Evolutionary conservation across 1,140 invertebrate genomes (phyloP), one percentile per base, ranked within the genome.

Genomic region (Drosophila setifemur): DNA sequence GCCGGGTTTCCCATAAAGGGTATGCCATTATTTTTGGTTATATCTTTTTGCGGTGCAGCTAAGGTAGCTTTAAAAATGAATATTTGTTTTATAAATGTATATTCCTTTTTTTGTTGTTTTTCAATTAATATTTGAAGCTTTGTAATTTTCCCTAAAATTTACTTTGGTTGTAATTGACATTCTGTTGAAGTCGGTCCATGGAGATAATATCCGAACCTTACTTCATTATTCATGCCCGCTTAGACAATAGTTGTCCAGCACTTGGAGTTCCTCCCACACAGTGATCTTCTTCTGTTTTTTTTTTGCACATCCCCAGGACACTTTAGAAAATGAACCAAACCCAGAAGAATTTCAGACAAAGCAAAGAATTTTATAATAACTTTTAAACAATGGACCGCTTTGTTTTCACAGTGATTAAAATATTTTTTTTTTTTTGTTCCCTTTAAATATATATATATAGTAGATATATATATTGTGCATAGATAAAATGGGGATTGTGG

Each of bases 321-420:
- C 58, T 85, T 85, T 75, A 79, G 58, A 79, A 85, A 85, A 85
- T 74, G 55, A 74, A 66, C 29, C 40, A 33, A 50, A 37, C 35
- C 48, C 26, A 12, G 28, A 43, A 73, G 43, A 64, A 53, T 29
- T 1, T 9, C 33, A 11, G 52, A 73, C 69, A 78, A 85, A 67
- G 78, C 43, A 60, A 77, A 67, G 60, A 53, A 79, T 85, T 85
- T 86, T 68, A 75, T 85, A 85, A 86, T 79, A 86, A 60, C 52
- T 79, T 72, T 74, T 53, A 28, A 79, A 86, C 81, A 85, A 85
- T 64, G 64, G 79, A 64, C 54, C 12, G 75, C 81, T 81, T 85
- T 85, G 81, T 85, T 85, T 86, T 86, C 81, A 50, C 78, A 81
- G 73, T 86, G 81, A 85, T 85, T 86, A 85, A 79, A 86, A 58